Evolutionary conservation across 1,140 invertebrate genomes (phyloP).

Genomic region (Latrodectus geometricus): DNA sequence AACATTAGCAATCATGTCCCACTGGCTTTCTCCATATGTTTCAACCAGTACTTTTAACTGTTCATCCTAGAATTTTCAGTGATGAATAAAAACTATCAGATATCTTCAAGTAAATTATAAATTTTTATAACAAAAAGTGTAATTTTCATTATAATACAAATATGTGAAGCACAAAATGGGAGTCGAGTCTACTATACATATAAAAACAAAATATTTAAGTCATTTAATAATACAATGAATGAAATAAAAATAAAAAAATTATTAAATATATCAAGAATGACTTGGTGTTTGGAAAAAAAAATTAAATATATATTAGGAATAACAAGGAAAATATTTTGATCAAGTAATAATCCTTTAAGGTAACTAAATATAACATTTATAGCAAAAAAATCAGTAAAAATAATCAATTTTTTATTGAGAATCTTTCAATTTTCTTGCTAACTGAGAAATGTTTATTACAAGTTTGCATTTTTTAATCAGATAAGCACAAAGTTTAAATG

Average conservation of each 20-base stretch:
- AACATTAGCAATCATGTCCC: constrained; percentile 84
- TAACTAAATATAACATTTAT: neutral
- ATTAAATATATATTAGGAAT: too few species aligned
- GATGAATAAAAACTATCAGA: neutral
- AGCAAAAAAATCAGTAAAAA: neutral
- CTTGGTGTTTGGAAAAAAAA: too few species aligned
- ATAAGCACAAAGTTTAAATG: too few species aligned
- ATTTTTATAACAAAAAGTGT: neutral
- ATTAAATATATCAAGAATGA: too few species aligned
- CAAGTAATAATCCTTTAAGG: neutral
- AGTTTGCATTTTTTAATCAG: too few species aligned
- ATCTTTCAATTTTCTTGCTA: too few species aligned
- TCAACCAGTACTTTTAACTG: constrained; percentile 85
- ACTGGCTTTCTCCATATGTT: constrained; percentile 79
- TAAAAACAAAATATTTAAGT: too few species aligned
- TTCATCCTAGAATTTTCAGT: constrained; percentile 73
- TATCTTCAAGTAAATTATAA: neutral
- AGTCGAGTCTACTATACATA: neutral
- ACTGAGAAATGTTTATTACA: too few species aligned
- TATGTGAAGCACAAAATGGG: neutral
- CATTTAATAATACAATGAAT: too few species aligned
- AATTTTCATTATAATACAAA: neutral
- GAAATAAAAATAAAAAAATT: too few species aligned
- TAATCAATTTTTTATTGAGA: neutral
- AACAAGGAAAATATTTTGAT: too few species aligned